These are phyloP conservation scores for Calyptommatus sinebrachiatus DNA, from an alignment of 2,113 vertebrate species.

Conservation along the genomic window DNA sequence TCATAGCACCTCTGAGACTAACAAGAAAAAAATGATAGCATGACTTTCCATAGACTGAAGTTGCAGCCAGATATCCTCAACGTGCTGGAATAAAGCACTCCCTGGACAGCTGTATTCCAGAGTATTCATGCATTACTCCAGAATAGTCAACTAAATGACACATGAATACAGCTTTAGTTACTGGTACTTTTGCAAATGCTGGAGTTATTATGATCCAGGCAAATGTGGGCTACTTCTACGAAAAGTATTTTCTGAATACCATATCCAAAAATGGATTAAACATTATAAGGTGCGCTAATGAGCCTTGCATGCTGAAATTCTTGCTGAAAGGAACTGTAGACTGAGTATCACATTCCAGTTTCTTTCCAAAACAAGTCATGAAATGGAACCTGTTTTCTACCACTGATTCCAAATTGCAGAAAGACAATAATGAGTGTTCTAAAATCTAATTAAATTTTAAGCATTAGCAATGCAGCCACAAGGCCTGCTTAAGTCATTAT, in stretches of 20 bases:
- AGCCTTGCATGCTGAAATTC: constrained; percentile 11
- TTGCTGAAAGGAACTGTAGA: constrained; percentile 23
- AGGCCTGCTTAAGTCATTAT: constrained; percentile 75
- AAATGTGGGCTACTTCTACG: background rate
- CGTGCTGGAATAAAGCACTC: too few species aligned
- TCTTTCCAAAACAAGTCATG: constrained; percentile 51
- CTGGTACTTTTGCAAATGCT: too few species aligned
- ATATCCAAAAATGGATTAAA: background rate
- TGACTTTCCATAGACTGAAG: too few species aligned
- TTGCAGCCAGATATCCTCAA: too few species aligned
- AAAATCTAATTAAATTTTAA: constrained; percentile 81
- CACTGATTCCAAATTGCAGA: constrained; percentile 63
- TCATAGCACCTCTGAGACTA: too few species aligned
- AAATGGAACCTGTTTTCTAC: constrained; percentile 55
- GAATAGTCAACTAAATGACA: too few species aligned
- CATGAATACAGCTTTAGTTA: too few species aligned
- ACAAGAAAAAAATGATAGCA: too few species aligned
- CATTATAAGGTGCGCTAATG: background rate
- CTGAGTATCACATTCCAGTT: constrained; percentile 38
- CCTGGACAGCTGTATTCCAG: too few species aligned
- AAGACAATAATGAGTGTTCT: constrained; percentile 77
- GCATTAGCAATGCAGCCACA: constrained; percentile 70
- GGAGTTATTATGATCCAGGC: too few species aligned
- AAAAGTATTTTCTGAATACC: accelerated
- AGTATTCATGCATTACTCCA: too few species aligned